Evolutionary conservation across 1,140 invertebrate species (phyloP).

Genomic region (Rhopalosiphum maidis): DNA sequence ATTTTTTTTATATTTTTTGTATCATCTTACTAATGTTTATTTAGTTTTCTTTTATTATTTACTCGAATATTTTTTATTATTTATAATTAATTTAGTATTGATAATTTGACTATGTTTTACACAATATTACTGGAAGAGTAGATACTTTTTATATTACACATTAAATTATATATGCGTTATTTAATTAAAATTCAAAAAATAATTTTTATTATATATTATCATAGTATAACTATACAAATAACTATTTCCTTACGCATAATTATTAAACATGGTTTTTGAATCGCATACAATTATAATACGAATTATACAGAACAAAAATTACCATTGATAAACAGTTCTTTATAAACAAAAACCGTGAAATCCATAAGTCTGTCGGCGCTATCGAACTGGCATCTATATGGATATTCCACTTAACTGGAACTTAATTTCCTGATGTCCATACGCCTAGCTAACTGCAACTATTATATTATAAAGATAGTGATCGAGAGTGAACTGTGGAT

Average conservation of each 20-base stretch:
- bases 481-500: neutral
- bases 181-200: neutral
- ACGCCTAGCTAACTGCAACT: neutral
- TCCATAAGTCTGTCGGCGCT: neutral
- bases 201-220: neutral
- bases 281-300: neutral
- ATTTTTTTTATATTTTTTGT: no score
- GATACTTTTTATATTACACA: neutral
- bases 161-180: neutral
- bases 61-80: no score
- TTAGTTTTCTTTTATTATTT: no score
- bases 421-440: neutral
- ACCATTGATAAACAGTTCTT: neutral
- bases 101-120: neutral
- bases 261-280: neutral
- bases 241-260: neutral
- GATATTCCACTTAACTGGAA: neutral
- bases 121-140: neutral
- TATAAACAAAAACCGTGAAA: neutral
- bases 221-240: neutral
- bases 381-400: slow-evolving; percentile 3
- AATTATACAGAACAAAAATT: neutral
- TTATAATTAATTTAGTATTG: neutral
- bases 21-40: no score
- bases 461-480: neutral